A percentile compares a stretch with the other conserved stretches of the same genome.
Conservation (phyloP, 2,888 invertebrate species). For the Cosmia trapezina region DNA sequence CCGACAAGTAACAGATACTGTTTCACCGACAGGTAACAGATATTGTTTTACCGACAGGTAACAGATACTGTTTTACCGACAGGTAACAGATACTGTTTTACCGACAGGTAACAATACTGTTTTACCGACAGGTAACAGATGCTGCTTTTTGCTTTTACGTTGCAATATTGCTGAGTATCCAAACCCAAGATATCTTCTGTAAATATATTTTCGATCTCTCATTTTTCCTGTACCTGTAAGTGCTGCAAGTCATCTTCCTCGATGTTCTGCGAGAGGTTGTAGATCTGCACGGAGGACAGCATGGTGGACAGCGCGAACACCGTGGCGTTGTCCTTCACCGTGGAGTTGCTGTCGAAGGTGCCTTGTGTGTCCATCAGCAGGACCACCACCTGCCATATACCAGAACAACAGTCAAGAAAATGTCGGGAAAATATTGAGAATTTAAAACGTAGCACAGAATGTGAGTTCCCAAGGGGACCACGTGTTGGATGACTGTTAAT, state of each 20-base stretch:
- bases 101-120: too few relatives aligned
- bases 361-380: conserved; percentile 99
- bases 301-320: conserved; percentile 99
- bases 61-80: too few relatives aligned
- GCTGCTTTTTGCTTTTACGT: neutral
- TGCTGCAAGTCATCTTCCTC: conserved; percentile 99
- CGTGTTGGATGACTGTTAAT: too few relatives aligned
- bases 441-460: neutral
- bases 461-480: too few relatives aligned
- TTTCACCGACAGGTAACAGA: too few relatives aligned
- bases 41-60: too few relatives aligned
- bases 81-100: too few relatives aligned
- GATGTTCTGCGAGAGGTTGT: conserved; percentile 98
- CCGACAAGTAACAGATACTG: too few relatives aligned
- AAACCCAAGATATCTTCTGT: too few relatives aligned
- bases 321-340: conserved; percentile 99
- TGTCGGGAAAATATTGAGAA: neutral
- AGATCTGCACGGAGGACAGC: conserved; percentile 99
- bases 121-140: neutral
- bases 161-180: too few relatives aligned
- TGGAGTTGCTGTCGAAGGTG: conserved; percentile 99
- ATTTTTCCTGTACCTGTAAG: conserved; percentile 91
- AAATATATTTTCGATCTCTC: neutral
- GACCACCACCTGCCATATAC: conserved; percentile 93
- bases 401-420: neutral